These are phyloP conservation scores for Listrodromus nycthemerus DNA, from an alignment of 2,888 invertebrate species.

Conservation along the genomic window DNA sequence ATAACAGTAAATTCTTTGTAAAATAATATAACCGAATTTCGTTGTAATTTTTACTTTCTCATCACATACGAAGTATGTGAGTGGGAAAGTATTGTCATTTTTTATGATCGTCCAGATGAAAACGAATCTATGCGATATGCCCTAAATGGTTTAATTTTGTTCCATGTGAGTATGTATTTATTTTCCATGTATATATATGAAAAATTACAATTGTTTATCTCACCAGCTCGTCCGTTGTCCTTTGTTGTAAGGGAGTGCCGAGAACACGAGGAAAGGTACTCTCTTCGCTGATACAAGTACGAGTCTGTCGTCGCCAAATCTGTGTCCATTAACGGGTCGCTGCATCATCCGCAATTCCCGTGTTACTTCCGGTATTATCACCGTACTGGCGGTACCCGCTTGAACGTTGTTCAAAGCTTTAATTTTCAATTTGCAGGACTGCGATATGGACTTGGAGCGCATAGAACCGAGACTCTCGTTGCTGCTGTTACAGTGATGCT, in stretches of 20 bases:
- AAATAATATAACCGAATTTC: constrained; percentile 34
- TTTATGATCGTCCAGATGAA: constrained; percentile 35
- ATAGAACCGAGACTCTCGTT: constrained; percentile 91
- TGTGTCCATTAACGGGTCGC: constrained; percentile 88
- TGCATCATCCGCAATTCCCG: constrained; percentile 84
- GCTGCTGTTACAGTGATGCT: constrained; percentile 90
- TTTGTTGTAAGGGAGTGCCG: constrained; percentile 93
- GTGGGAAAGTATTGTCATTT: constrained; percentile 4
- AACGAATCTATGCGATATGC: constrained; percentile 2
- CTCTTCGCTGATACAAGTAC: constrained; percentile 92
- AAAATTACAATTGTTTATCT: constrained; percentile 69
- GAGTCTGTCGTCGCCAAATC: constrained; percentile 92
- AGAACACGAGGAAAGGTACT: constrained; percentile 94
- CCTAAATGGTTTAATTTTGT: constrained; percentile 13
- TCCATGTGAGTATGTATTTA: neutral
- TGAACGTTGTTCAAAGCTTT: constrained; percentile 86
- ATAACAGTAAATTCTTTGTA: constrained; percentile 52
- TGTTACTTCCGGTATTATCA: constrained; percentile 82
- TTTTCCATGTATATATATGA: neutral
- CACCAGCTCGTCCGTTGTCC: constrained; percentile 88
- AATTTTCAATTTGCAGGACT: constrained; percentile 87
- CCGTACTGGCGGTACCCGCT: constrained; percentile 83
- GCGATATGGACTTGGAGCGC: constrained; percentile 85
- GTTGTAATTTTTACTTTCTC: neutral
- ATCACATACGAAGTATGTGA: neutral